Conservation (phyloP, 1,140 invertebrate genomes). For the Conus betulinus region DNA sequence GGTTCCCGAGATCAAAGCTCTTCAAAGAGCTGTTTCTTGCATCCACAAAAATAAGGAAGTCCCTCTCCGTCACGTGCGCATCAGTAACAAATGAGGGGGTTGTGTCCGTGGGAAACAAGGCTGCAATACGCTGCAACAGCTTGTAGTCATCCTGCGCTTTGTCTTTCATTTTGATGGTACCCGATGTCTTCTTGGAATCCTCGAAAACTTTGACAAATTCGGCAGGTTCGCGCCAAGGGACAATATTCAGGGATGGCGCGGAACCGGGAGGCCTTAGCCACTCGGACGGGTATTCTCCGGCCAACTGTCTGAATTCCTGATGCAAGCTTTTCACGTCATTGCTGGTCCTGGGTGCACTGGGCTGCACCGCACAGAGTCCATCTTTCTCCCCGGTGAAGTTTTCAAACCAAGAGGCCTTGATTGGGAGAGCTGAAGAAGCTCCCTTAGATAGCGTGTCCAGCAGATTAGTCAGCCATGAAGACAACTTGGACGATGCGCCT, state of each 20-base stretch:
- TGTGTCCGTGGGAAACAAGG: conserved; percentile 11
- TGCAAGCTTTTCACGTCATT: too few species aligned
- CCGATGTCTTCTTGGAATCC: too few species aligned
- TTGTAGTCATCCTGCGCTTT: not conserved
- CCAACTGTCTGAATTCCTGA: too few species aligned
- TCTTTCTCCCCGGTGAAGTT: too few species aligned
- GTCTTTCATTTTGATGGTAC: not conserved
- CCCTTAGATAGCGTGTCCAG: not conserved
- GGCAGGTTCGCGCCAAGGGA: not conserved
- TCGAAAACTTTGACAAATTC: not conserved
- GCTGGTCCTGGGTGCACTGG: too few species aligned
- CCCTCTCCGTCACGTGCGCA: conserved; percentile 23
- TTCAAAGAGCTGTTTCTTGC: conserved; percentile 10
- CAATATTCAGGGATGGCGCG: too few species aligned
- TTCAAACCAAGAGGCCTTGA: too few species aligned
- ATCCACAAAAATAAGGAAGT: conserved; percentile 2
- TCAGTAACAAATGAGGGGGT: not conserved
- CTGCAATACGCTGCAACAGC: conserved; percentile 3
- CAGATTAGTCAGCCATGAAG: too few species aligned
- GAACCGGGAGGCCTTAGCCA: too few species aligned
- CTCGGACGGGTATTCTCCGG: too few species aligned
- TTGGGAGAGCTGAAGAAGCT: not conserved
- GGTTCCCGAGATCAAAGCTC: not conserved
- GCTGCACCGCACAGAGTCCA: too few species aligned
- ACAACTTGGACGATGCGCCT: not conserved